Evolutionary conservation across 2,113 vertebrate species (phyloP), one percentile per base, ranked within the genome.

Genomic region (Eira barbara): DNA sequence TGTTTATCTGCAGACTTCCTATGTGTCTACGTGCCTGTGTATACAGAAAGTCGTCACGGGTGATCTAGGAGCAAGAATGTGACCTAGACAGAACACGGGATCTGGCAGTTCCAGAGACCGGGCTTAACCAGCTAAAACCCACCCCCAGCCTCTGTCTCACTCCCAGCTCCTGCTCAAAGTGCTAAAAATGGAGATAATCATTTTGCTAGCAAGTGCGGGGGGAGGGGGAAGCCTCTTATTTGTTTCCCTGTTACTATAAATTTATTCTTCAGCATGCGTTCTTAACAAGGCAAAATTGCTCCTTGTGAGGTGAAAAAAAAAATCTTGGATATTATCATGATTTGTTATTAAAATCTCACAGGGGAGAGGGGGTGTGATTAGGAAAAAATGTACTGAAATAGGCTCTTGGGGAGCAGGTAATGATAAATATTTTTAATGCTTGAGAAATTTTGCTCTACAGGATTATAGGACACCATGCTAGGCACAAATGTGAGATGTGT

Each of bases 131-230:
- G 27, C 34, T 36, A 52, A 82, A 91, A 76, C 31, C 67, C 63
- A 67, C 1, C 9, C 45, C 21, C 9, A 6, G 7, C 39, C 71
- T 47, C 73, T 74, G 29, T 67, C 73, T 45, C 36, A 27, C 39
- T 45, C 73, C 39, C 71, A 87, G 79, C 65, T 94, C 2, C 82
- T 92, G 69, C 31, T 78, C 0, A 94, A 95, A 90, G 14, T 34
- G 92, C 45, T 81, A 7, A 95, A 55, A 98, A 94, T 25, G 27
- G 34, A 83, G 57, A 14, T 17, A 91, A 92, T 96, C 15, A 83
- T 20, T 81, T 65, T 0, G 5, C 74, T 96, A 93, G n/a, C 95
- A 94, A 98, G 88, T 74, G 10, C 20, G 69, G 29, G 76, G 88
- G 94, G 7, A 5, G 52, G 49, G 15, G 52, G 52, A 55, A 55